Conservation (phyloP, 1,140 invertebrate species). For the Cotesia chilonis region DNA sequence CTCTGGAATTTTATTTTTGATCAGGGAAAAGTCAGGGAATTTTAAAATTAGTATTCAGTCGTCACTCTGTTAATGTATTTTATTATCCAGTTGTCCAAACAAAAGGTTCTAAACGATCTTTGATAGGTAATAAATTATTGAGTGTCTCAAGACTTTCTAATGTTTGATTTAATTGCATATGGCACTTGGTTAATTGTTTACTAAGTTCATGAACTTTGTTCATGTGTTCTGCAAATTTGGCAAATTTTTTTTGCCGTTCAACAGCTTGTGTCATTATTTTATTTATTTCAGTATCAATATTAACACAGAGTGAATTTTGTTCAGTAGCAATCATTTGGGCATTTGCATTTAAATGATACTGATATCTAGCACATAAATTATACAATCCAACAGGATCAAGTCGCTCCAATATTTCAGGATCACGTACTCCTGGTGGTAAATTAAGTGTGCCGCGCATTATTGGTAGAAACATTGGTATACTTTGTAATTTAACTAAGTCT, state of each 20-base stretch:
- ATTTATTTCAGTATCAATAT: slow-evolving; percentile 76
- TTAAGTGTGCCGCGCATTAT: slow-evolving; percentile 91
- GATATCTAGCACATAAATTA: slow-evolving; percentile 74
- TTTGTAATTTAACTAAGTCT: slow-evolving; percentile 79
- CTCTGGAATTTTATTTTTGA: no score
- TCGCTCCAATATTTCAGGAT: slow-evolving; percentile 88
- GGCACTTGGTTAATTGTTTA: slow-evolving; percentile 82
- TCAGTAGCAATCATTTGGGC: slow-evolving; percentile 61
- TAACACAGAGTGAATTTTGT: slow-evolving; percentile 52
- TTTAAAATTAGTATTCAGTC: no score
- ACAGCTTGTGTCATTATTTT: slow-evolving; percentile 75
- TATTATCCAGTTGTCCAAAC: slow-evolving; percentile 83
- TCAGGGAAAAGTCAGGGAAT: no score
- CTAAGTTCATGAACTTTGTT: slow-evolving; percentile 77
- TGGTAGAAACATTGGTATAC: slow-evolving; percentile 90
- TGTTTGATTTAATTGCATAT: slow-evolving; percentile 83
- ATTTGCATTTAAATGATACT: slow-evolving; percentile 74
- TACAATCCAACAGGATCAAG: slow-evolving; percentile 72
- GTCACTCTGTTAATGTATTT: no score
- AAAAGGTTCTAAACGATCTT: slow-evolving; percentile 88
- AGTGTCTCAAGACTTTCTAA: slow-evolving; percentile 85
- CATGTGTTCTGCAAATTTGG: slow-evolving; percentile 85
- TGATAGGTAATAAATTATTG: slow-evolving; percentile 83
- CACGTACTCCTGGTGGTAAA: slow-evolving; percentile 80
- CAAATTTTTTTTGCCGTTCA: slow-evolving; percentile 84